phyloP scores from a whole-genome alignment of 2,888 invertebrate genomes.

The Ichneumoninae sp. region DNA sequence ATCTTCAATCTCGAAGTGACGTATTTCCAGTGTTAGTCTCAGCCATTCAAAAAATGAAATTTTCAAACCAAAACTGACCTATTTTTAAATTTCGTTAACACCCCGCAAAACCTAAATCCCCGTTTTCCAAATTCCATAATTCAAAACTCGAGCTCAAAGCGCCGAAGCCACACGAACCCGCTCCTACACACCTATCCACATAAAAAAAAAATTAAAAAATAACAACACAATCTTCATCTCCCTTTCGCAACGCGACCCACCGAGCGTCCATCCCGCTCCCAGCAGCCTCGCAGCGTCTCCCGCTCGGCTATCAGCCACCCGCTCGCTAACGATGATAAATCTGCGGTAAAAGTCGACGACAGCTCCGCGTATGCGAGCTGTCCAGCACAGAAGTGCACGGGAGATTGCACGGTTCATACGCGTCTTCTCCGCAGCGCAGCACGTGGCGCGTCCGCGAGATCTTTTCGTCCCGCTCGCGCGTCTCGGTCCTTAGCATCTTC shows the following conservation, averaged over 20 bases:
- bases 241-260: background rate
- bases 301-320: too few relatives aligned
- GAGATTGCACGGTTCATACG: background rate
- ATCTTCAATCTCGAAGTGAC: too few relatives aligned
- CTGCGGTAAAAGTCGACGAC: slow-evolving; percentile 24
- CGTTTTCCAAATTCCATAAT: too few relatives aligned
- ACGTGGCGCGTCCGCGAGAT: background rate
- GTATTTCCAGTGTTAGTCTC: too few relatives aligned
- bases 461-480: background rate
- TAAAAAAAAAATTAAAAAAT: too few relatives aligned
- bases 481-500: background rate
- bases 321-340: slow-evolving; percentile 17
- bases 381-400: background rate
- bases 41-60: too few relatives aligned
- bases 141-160: too few relatives aligned
- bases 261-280: background rate
- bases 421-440: background rate
- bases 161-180: too few relatives aligned
- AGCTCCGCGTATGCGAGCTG: background rate
- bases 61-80: too few relatives aligned
- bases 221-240: background rate
- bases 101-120: too few relatives aligned
- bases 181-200: too few relatives aligned
- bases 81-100: too few relatives aligned
- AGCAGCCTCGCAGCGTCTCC: background rate